These are phyloP conservation scores for Neoaliturus tenellus DNA, from an alignment of 2,888 invertebrate species.

Conservation along the genomic window DNA sequence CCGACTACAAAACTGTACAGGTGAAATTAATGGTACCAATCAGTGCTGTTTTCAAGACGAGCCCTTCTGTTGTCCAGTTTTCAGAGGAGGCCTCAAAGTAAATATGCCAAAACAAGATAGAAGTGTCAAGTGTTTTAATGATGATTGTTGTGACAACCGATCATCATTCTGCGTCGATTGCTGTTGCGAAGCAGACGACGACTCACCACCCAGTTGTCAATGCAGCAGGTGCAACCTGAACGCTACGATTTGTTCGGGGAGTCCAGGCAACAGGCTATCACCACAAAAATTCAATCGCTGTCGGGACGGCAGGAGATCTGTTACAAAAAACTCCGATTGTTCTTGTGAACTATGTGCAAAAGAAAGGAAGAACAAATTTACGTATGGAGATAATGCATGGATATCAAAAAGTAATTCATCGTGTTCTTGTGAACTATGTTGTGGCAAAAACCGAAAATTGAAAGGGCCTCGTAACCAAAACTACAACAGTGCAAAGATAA, in stretches of 20 bases:
- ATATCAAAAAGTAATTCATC: background rate
- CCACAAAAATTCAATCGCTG: background rate
- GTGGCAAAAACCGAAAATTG: background rate
- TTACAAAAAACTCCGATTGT: background rate
- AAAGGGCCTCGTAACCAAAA: background rate
- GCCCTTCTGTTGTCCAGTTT: background rate
- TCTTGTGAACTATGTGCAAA: background rate
- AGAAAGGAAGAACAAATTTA: background rate
- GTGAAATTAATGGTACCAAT: background rate
- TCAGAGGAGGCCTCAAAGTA: background rate
- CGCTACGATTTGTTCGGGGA: background rate
- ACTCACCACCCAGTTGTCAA: background rate
- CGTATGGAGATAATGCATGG: background rate
- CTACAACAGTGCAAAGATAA: background rate
- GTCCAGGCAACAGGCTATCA: background rate
- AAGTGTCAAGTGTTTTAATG: background rate
- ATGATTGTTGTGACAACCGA: background rate
- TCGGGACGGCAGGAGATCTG: background rate
- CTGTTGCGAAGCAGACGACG: background rate
- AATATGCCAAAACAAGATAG: no score
- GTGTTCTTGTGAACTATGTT: slow-evolving; percentile 10
- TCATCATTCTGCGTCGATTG: background rate
- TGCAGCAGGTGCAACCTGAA: background rate
- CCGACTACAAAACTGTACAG: background rate
- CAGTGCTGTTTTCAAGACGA: background rate